A percentile compares a stretch with the other conserved stretches of the same genome.
These are phyloP conservation scores for Acanthosepion lycidas DNA, from an alignment of 2,888 invertebrate species.

Conservation along the genomic window DNA sequence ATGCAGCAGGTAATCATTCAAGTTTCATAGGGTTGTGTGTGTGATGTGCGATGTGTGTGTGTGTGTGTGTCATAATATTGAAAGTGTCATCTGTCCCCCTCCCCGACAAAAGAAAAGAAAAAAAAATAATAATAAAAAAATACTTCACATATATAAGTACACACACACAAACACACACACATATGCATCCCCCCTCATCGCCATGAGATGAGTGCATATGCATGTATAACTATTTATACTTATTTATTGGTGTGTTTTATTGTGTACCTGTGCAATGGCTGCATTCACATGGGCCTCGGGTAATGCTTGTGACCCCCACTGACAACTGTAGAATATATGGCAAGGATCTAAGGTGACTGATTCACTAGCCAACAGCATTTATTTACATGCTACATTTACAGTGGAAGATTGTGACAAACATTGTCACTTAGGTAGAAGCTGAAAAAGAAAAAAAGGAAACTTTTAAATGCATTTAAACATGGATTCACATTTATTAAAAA, in stretches of 20 bases:
- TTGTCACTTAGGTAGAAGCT: slow-evolving; percentile 24
- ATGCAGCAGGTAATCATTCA: not conserved
- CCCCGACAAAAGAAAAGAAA: not conserved
- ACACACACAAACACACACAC: not conserved
- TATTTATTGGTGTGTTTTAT: not conserved
- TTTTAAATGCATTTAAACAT: too few species aligned
- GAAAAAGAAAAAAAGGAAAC: slow-evolving; percentile 14
- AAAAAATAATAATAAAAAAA: not conserved
- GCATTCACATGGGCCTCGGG: not conserved
- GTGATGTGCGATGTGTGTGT: too few species aligned
- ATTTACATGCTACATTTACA: slow-evolving; percentile 39
- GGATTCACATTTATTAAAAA: too few species aligned
- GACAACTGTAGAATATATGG: slow-evolving; percentile 35
- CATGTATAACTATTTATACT: not conserved
- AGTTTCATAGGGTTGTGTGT: not conserved
- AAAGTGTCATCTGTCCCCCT: not conserved
- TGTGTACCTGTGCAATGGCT: not conserved
- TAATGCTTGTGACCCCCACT: not conserved
- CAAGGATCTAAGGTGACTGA: slow-evolving; percentile 44
- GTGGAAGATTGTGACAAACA: slow-evolving; percentile 3
- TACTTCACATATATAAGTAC: not conserved
- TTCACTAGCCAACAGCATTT: slow-evolving; percentile 20
- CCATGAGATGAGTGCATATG: not conserved
- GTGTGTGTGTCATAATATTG: not conserved
- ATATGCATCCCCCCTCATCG: not conserved